Percentiles rank a stretch among this genome's conserved stretches.
Evolutionary conservation across 2,888 invertebrate genomes (phyloP).

Genomic region (Steinernema hermaphroditum): DNA sequence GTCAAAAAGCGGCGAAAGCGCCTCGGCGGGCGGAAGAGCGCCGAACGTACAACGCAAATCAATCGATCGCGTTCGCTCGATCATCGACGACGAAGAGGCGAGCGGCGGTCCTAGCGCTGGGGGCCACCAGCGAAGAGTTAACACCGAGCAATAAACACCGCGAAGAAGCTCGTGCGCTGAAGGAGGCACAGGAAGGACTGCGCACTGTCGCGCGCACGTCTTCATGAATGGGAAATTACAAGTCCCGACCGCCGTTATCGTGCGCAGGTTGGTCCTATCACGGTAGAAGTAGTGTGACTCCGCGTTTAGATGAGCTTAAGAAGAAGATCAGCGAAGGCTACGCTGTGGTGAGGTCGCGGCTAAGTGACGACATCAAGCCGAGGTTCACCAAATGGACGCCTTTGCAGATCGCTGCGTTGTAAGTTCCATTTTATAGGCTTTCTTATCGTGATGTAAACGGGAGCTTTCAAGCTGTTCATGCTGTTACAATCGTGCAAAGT

Average conservation of each 20-base stretch:
- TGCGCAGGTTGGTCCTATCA: slow-evolving; percentile 56
- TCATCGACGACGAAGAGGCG: neutral
- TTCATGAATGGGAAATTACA: slow-evolving; percentile 63
- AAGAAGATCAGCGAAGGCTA: slow-evolving; percentile 70
- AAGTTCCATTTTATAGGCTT: slow-evolving; percentile 37
- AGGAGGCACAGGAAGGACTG: neutral
- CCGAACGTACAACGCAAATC: slow-evolving; percentile 9
- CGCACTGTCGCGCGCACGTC: neutral
- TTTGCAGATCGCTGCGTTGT: slow-evolving; percentile 67
- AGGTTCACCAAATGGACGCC: slow-evolving; percentile 66
- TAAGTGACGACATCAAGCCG: slow-evolving; percentile 68
- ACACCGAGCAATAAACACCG: slow-evolving; percentile 9
- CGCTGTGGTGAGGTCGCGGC: slow-evolving; percentile 68
- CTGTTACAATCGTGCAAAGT: too few relatives aligned
- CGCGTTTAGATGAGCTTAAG: slow-evolving; percentile 68
- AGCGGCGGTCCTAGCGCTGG: neutral
- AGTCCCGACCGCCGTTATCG: slow-evolving; percentile 61
- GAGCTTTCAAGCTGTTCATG: too few relatives aligned
- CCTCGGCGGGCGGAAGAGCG: neutral
- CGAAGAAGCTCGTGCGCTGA: neutral
- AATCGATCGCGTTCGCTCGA: slow-evolving; percentile 21
- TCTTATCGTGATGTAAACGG: neutral
- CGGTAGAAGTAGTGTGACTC: neutral
- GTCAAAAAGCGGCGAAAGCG: slow-evolving; percentile 10
- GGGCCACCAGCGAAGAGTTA: slow-evolving; percentile 26